Conservation (phyloP, 2,888 invertebrate species). For the Phengaris arion region DNA sequence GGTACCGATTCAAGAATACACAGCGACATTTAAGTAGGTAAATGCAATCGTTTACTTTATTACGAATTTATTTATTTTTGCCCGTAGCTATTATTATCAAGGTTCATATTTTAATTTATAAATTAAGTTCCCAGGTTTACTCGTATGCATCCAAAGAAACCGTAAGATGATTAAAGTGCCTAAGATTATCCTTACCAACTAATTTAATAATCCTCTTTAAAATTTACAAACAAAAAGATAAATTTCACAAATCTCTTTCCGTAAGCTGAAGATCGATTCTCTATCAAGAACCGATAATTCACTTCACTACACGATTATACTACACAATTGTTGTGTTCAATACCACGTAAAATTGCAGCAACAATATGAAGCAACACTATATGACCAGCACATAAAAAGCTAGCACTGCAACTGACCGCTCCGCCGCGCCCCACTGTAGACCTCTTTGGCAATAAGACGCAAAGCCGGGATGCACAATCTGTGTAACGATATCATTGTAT, state of each 20-base stretch:
- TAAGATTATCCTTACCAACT: background rate
- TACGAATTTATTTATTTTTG: no score
- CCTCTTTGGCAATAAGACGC: slow-evolving; percentile 58
- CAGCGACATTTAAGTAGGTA: no score
- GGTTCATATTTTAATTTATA: no score
- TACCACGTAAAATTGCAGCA: background rate
- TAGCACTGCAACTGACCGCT: slow-evolving; percentile 52
- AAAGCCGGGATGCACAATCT: slow-evolving; percentile 51
- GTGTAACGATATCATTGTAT: slow-evolving; percentile 64
- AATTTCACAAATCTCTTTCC: background rate
- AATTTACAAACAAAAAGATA: background rate
- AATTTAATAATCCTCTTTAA: background rate
- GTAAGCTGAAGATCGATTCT: slow-evolving; percentile 3
- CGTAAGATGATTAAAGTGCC: no score
- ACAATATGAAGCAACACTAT: background rate
- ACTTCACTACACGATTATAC: slow-evolving; percentile 19
- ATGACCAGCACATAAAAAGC: slow-evolving; percentile 23
- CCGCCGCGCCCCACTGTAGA: slow-evolving; percentile 58
- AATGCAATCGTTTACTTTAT: no score
- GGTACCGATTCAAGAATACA: no score
- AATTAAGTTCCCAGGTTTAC: no score
- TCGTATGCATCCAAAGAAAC: no score
- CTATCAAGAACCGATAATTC: slow-evolving; percentile 3
- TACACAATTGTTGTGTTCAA: background rate
- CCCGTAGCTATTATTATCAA: no score